These are phyloP conservation scores for Forpus xanthops DNA, from an alignment of 2,797 vertebrate genomes.

Conservation along the genomic window DNA sequence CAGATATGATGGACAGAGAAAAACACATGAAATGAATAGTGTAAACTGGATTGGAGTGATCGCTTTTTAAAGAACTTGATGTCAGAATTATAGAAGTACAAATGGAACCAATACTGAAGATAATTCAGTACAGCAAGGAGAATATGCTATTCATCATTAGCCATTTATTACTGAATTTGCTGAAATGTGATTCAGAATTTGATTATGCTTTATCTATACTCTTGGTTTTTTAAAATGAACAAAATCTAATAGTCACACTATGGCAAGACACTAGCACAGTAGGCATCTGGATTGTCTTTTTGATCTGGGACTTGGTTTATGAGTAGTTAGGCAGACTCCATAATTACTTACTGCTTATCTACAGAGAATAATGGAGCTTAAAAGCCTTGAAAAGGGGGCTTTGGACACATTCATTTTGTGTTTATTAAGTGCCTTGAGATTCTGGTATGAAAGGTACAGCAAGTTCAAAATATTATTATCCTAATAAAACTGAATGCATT, in stretches of 20 bases:
- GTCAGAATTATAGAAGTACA: background rate
- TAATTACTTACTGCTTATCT: background rate
- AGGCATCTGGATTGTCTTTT: background rate
- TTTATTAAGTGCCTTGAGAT: background rate
- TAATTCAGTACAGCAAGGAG: background rate
- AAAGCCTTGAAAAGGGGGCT: background rate
- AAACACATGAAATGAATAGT: background rate
- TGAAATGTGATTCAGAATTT: background rate
- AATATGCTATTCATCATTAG: background rate
- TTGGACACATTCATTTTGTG: background rate
- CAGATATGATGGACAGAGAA: background rate
- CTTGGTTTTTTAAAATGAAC: background rate
- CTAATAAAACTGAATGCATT: background rate
- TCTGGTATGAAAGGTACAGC: background rate
- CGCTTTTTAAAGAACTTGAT: background rate
- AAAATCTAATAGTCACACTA: background rate
- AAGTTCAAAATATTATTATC: background rate
- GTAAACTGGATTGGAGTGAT: background rate
- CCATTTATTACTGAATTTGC: background rate
- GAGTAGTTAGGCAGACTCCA: background rate
- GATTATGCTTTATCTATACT: background rate
- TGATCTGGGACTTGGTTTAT: background rate
- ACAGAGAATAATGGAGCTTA: background rate
- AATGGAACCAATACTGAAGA: background rate
- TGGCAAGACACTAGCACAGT: background rate